phyloP scores from a whole-genome alignment of 2,797 vertebrate genomes.

The Acomys russatus region DNA sequence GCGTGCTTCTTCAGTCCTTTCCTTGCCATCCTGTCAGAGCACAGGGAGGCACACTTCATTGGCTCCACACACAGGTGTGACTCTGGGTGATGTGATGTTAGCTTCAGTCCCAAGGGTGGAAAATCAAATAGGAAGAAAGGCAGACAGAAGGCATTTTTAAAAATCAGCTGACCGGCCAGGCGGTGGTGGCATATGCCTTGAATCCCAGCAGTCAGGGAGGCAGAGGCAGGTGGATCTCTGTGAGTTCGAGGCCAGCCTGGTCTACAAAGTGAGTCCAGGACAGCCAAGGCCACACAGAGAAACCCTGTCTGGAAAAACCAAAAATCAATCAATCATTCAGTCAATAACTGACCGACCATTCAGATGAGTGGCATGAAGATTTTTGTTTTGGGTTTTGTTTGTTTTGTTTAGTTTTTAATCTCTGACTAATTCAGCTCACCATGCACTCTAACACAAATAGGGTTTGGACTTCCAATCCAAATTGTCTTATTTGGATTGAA shows the following conservation, averaged over 20 bases:
- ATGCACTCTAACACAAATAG: slow-evolving; percentile 24
- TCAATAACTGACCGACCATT: not conserved
- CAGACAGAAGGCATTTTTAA: not conserved
- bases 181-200: no score
- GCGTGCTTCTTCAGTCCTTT: not conserved
- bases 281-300: no score
- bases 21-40: not conserved
- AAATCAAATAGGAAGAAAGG: not conserved
- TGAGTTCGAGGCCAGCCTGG: no score
- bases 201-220: no score
- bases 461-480: not conserved
- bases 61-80: not conserved
- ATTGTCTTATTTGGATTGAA: slow-evolving; percentile 41
- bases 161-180: no score
- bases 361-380: not conserved
- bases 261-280: no score
- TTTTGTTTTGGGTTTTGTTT: not conserved
- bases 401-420: not conserved
- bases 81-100: not conserved
- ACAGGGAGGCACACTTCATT: not conserved
- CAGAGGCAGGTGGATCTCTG: no score
- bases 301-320: no score
- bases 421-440: not conserved
- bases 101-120: not conserved
- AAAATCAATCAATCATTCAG: no score